Conservation (phyloP, 2,888 invertebrate species). For the Hypsopygia costalis region DNA sequence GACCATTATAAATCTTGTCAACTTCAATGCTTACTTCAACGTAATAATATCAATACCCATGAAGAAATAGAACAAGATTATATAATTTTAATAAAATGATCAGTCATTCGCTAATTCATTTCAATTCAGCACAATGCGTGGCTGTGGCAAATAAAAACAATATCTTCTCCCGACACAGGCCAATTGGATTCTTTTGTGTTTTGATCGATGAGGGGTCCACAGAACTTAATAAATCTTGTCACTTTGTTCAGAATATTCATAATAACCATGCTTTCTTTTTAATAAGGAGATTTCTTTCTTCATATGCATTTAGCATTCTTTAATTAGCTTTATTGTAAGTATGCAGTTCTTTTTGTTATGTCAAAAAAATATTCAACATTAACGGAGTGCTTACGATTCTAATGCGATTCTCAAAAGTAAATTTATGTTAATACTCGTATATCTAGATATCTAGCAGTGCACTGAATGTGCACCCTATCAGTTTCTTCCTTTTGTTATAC, state of each 20-base stretch:
- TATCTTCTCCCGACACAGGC: conserved; percentile 16
- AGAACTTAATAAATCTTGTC: conserved; percentile 31
- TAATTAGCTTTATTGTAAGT: no score
- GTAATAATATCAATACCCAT: conserved; percentile 8
- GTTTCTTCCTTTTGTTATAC: background rate
- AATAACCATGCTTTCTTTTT: conserved; percentile 2
- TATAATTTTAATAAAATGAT: conserved; percentile 11
- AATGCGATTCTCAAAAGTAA: no score
- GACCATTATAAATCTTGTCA: conserved; percentile 16
- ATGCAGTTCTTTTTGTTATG: no score
- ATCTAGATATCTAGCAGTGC: no score
- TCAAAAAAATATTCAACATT: no score
- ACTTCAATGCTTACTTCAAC: conserved; percentile 11
- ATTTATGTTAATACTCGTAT: no score
- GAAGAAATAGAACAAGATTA: conserved; percentile 7
- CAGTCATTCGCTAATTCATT: conserved; percentile 16
- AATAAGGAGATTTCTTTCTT: background rate
- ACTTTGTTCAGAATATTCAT: background rate
- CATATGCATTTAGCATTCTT: conserved; percentile 1
- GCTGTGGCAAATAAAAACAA: conserved; percentile 21
- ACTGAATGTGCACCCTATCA: no score
- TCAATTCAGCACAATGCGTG: conserved; percentile 14
- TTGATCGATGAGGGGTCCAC: conserved; percentile 39
- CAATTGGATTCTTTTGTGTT: conserved; percentile 24
- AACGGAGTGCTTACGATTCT: no score